Base-by-base conservation (phyloP, 2,113 vertebrate species). In the Myiagra hebetior region DNA sequence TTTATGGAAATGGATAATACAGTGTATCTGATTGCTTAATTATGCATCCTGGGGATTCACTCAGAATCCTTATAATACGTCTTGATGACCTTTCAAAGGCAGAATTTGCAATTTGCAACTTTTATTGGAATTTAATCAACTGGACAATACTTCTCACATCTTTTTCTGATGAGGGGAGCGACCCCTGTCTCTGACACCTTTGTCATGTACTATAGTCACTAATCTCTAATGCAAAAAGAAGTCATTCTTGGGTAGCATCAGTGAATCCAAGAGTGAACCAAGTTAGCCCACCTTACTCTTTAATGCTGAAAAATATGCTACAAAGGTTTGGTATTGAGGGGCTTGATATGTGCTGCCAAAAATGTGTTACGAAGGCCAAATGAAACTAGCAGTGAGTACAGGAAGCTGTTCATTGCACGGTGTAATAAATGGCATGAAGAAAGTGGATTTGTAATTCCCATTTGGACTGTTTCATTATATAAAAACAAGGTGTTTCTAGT, bases 11-110 rank as follows among this genome's bases (percentile, higher is more conserved):
- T 85, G 6, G 53, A 41, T 85, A 95, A 88, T 95, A 93, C 70
- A 93, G 82, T 94, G 75, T 93, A 90, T 79, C 86, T 96, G 93
- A 97, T 94, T 96, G 79, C 85, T 93, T 94, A 97, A 96, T 97
- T 97, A 95, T 95, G 41, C 57, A 92, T 88, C 92, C 78, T 57
- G 67, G 50, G 53, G 57, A 88, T 96, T 94, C 57, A 80, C 93
- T 90, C 82, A 69, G 37, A 91, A 85, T 85, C 50, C 53, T 69
- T 93, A 91, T 95, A 91, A 95, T 80, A 60, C n/a, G n/a, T 93
- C 94, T 53, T 92, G 85, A 94, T 90, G 91, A 96, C 92, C 92
- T 97, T 95, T 94, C 53, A 94, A 83, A 94, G 82, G 70, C 67
- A 93, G 75, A 85, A 83, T 70, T 79, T 0, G 0, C 63, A 92